These are phyloP conservation scores for Hipparchia semele DNA, from an alignment of 2,888 invertebrate species.

Conservation along the genomic window DNA sequence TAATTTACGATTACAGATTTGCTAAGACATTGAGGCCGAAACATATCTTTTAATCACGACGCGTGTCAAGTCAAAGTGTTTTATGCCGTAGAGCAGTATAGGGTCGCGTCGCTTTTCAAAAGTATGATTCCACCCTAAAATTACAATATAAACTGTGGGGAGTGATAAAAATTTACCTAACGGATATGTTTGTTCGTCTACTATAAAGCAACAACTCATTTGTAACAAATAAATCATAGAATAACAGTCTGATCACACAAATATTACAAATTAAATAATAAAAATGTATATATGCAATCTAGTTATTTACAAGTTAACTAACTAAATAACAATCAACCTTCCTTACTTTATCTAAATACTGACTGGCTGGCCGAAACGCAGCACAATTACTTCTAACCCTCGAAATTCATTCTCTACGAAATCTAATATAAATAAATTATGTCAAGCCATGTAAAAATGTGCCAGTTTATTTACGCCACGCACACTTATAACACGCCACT, in stretches of 20 bases:
- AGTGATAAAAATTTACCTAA: constrained; percentile 62
- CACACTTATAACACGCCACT: background rate
- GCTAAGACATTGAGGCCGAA: constrained; percentile 29
- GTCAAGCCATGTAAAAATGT: constrained; percentile 43
- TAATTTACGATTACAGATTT: constrained; percentile 31
- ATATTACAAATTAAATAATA: constrained; percentile 82
- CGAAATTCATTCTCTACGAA: constrained; percentile 43
- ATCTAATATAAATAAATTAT: constrained; percentile 50
- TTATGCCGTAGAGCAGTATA: background rate
- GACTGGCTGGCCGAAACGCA: constrained; percentile 65
- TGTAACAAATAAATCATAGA: constrained; percentile 81
- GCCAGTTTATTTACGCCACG: constrained; percentile 7
- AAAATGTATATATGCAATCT: constrained; percentile 75
- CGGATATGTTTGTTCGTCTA: constrained; percentile 75
- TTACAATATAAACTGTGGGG: constrained; percentile 53
- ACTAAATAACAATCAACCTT: constrained; percentile 81
- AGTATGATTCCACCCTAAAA: constrained; percentile 12
- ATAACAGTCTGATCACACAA: constrained; percentile 82
- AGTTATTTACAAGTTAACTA: constrained; percentile 82
- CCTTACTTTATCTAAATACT: constrained; percentile 72
- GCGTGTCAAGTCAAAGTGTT: background rate
- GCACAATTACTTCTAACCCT: constrained; percentile 48
- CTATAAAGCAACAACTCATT: constrained; percentile 78
- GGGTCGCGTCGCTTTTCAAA: background rate
- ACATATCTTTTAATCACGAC: background rate